phyloP scores from a whole-genome alignment of 92 coral and sea anemone species.

The Paragorgia papillata region DNA sequence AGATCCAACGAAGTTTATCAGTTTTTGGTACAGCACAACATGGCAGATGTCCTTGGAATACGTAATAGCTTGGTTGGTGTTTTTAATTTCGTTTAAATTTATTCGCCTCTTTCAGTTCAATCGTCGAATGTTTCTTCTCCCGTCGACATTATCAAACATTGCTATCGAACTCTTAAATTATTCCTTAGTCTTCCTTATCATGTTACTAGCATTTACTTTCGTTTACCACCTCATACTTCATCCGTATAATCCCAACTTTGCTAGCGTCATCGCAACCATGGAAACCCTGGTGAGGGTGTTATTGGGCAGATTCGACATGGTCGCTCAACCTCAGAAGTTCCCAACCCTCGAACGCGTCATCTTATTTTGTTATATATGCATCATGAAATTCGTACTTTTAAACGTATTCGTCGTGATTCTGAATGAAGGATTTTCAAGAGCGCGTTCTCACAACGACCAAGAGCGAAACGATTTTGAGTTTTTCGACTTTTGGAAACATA shows the following conservation, averaged over 20 bases:
- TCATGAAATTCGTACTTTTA: slow-evolving; percentile 76
- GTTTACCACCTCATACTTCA: slow-evolving; percentile 67
- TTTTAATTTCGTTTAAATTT: slow-evolving; percentile 66
- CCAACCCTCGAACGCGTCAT: slow-evolving; percentile 66
- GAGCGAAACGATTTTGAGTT: slow-evolving; percentile 77
- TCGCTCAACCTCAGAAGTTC: slow-evolving; percentile 61
- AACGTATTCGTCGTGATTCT: slow-evolving; percentile 78
- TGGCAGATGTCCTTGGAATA: slow-evolving; percentile 88
- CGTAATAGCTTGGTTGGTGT: slow-evolving; percentile 69
- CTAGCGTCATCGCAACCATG: slow-evolving; percentile 62
- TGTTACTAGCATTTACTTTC: slow-evolving; percentile 70
- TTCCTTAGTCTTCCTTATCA: slow-evolving; percentile 53
- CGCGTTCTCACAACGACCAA: slow-evolving; percentile 46
- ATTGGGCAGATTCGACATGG: slow-evolving; percentile 71
- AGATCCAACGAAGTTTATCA: slow-evolving; percentile 68
- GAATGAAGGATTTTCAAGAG: slow-evolving; percentile 73
- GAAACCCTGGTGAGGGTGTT: slow-evolving; percentile 80
- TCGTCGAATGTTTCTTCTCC: slow-evolving; percentile 80
- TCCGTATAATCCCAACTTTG: slow-evolving; percentile 65
- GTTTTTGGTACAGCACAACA: slow-evolving; percentile 78
- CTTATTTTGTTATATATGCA: slow-evolving; percentile 66
- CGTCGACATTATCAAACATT: slow-evolving; percentile 73
- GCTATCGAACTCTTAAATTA: slow-evolving; percentile 66
- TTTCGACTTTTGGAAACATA: slow-evolving; percentile 68
- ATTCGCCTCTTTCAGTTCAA: slow-evolving; percentile 82